Evolutionary conservation across 2,888 invertebrate genomes (phyloP).

Genomic region (Dynastes grantii): DNA sequence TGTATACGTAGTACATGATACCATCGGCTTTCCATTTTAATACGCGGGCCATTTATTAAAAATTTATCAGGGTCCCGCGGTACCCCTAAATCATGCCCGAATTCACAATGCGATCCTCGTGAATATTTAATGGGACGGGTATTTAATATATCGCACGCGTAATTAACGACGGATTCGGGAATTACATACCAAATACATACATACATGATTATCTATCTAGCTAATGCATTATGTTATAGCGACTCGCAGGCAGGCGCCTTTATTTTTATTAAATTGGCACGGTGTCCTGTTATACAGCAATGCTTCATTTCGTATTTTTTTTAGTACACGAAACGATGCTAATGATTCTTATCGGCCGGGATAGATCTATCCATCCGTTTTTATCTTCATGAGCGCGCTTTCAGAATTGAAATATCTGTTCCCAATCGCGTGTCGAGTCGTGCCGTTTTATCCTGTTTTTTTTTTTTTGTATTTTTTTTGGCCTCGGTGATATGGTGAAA

Average conservation of each 20-base stretch:
- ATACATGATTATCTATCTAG: not conserved
- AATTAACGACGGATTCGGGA: constrained; percentile 34
- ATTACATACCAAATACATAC: constrained; percentile 5
- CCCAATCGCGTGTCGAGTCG: constrained; percentile 44
- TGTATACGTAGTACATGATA: constrained; percentile 6
- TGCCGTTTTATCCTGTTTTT: constrained; percentile 11
- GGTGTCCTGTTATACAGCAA: not conserved
- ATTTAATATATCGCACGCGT: constrained; percentile 7
- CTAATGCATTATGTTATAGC: too few species aligned
- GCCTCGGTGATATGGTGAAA: not conserved
- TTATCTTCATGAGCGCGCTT: constrained; percentile 17
- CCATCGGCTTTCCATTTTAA: constrained; percentile 31
- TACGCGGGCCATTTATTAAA: constrained; percentile 37
- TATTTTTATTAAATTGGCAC: constrained; percentile 35
- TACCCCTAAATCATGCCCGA: constrained; percentile 33
- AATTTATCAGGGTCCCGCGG: constrained; percentile 24
- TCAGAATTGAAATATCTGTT: constrained; percentile 49
- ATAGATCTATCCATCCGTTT: constrained; percentile 13
- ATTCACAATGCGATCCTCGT: constrained; percentile 18
- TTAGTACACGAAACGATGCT: constrained; percentile 10
- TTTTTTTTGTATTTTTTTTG: too few species aligned
- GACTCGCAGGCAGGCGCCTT: not conserved
- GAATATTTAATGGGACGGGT: constrained; percentile 30
- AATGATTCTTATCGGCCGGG: constrained; percentile 21
- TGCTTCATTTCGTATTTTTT: constrained; percentile 5